Conservation (phyloP, 1,140 invertebrate genomes). For the Lanistes nyassanus region DNA sequence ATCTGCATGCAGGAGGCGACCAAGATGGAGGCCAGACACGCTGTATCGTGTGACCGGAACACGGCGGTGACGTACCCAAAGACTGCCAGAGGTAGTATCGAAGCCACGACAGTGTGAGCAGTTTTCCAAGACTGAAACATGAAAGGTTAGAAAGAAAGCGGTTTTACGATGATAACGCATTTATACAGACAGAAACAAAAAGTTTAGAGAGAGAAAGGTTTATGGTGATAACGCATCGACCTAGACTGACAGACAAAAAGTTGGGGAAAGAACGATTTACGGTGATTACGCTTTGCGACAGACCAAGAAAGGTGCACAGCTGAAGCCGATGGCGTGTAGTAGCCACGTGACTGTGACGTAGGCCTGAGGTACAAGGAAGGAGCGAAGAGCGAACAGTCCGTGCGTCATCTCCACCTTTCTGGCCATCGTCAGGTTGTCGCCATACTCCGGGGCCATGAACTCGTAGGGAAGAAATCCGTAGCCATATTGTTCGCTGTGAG, state of each 20-base stretch:
- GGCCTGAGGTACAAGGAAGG: conserved; percentile 46
- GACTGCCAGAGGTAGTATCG: conserved; percentile 43
- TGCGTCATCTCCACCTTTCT: conserved; percentile 31
- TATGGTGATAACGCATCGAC: background rate
- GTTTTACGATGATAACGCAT: background rate
- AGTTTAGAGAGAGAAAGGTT: background rate
- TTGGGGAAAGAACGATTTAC: background rate
- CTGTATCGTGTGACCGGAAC: conserved; percentile 41
- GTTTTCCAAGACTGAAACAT: conserved; percentile 47
- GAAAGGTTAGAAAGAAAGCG: background rate
- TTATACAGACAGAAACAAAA: background rate
- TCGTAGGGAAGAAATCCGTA: conserved; percentile 56
- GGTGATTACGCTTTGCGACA: background rate
- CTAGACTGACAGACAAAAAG: background rate
- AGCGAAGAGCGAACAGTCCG: conserved; percentile 48
- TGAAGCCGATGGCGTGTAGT: conserved; percentile 23
- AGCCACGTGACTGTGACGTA: conserved; percentile 36
- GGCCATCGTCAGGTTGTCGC: conserved; percentile 25
- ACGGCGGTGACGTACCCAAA: conserved; percentile 40
- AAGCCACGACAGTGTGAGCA: conserved; percentile 45
- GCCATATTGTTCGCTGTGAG: conserved; percentile 48
- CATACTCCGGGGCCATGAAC: conserved; percentile 34
- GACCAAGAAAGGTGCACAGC: conserved; percentile 43
- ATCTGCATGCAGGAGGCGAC: conserved; percentile 45
- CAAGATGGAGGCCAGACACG: conserved; percentile 47